A percentile compares a stretch with the other conserved stretches of the same genome.
phyloP scores from a whole-genome alignment of 1,140 invertebrate genomes.

The Drosophila insularis region DNA sequence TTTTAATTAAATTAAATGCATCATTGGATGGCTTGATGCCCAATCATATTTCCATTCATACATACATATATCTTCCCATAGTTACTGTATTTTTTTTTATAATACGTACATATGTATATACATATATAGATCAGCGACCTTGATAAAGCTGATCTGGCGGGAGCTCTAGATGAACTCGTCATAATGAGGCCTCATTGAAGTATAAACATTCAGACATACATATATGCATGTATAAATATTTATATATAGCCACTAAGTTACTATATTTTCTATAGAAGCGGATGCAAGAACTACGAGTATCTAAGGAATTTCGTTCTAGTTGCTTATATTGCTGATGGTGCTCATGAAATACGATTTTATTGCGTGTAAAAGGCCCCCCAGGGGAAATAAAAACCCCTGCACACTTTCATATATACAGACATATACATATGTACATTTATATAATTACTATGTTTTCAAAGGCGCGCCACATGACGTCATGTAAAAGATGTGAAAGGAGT shows the following conservation, averaged over 20 bases:
- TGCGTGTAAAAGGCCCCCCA: conserved; percentile 56
- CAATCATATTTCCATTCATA: conserved; percentile 21
- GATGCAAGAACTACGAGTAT: conserved; percentile 61
- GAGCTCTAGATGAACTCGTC: conserved; percentile 52
- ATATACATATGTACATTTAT: not conserved
- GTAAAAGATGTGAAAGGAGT: conserved; percentile 19
- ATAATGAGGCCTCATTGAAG: conserved; percentile 38
- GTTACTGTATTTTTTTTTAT: not conserved
- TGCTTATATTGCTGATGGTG: conserved; percentile 19
- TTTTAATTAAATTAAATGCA: conserved; percentile 70
- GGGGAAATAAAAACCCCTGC: conserved; percentile 24
- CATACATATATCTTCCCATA: not conserved
- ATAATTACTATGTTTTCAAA: conserved; percentile 21
- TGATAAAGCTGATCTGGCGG: conserved; percentile 69
- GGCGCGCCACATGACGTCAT: conserved; percentile 74
- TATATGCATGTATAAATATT: conserved; percentile 23
- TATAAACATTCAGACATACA: conserved; percentile 8
- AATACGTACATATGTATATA: conserved; percentile 24
- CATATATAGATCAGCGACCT: conserved; percentile 60
- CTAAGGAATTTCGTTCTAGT: conserved; percentile 61
- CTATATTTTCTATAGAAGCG: conserved; percentile 42
- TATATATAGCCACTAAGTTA: conserved; percentile 48
- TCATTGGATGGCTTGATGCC: conserved; percentile 20
- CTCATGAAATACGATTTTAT: conserved; percentile 66
- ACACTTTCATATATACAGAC: conserved; percentile 17